phyloP scores from a whole-genome alignment of 1,140 invertebrate species.

The Oreohelix idahoensis region DNA sequence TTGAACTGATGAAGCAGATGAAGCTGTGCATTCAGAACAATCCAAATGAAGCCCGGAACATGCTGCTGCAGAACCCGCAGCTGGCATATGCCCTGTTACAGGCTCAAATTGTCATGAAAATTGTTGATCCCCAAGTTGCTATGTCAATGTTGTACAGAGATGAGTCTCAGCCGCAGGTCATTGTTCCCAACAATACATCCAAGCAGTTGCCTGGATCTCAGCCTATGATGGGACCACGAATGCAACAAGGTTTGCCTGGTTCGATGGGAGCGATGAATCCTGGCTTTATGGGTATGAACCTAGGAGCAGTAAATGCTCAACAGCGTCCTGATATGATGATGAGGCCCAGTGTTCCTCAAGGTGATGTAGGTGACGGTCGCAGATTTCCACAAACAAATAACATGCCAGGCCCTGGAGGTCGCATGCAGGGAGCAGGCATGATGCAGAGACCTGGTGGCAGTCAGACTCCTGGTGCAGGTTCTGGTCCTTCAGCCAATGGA shows the following conservation, averaged over 20 bases:
- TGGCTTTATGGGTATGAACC: slow-evolving; percentile 47
- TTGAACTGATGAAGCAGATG: slow-evolving; percentile 99
- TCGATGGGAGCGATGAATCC: slow-evolving; percentile 38
- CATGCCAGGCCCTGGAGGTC: slow-evolving; percentile 40
- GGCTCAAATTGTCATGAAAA: slow-evolving; percentile 91
- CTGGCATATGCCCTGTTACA: slow-evolving; percentile 96
- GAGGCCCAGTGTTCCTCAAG: slow-evolving; percentile 27
- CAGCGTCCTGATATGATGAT: slow-evolving; percentile 46
- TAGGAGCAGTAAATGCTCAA: slow-evolving; percentile 21
- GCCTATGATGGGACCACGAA: slow-evolving; percentile 37
- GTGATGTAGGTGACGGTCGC: slow-evolving; percentile 44
- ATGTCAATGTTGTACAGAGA: slow-evolving; percentile 92
- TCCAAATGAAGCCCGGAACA: slow-evolving; percentile 84
- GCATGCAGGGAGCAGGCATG: slow-evolving; percentile 9
- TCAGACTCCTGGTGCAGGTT: slow-evolving; percentile 12
- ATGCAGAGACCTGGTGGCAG: not conserved
- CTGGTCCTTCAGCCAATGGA: slow-evolving; percentile 18
- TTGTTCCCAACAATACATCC: slow-evolving; percentile 47
- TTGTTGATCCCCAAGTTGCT: slow-evolving; percentile 96
- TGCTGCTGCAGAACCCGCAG: slow-evolving; percentile 99
- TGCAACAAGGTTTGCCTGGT: slow-evolving; percentile 41
- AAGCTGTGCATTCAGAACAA: slow-evolving; percentile 82
- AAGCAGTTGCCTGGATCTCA: slow-evolving; percentile 29
- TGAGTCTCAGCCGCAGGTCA: slow-evolving; percentile 79
- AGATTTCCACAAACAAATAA: slow-evolving; percentile 43